A percentile compares a stretch with the other conserved stretches of the same genome.
phyloP scores from a whole-genome alignment of 2,888 invertebrate species.

The Erpobdella octoculata region DNA sequence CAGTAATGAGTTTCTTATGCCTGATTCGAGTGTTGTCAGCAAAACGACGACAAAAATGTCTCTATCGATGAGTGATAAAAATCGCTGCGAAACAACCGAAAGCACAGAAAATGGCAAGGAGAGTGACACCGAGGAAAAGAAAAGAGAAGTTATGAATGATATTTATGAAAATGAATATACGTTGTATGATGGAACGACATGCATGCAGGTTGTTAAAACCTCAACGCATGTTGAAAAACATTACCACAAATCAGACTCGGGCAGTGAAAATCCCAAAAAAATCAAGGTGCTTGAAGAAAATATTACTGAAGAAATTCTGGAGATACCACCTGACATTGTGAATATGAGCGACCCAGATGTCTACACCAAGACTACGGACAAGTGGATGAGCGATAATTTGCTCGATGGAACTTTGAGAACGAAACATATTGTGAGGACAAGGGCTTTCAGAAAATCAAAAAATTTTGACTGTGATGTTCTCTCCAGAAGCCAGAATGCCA shows the following conservation, averaged over 20 bases:
- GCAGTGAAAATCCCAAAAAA: neutral
- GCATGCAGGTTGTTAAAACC: conserved; percentile 5
- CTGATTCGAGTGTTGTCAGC: neutral
- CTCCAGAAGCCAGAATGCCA: neutral
- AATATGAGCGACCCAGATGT: neutral
- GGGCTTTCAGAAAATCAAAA: neutral
- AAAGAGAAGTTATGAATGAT: conserved; percentile 8
- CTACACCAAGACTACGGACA: conserved; percentile 1
- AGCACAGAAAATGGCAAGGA: neutral
- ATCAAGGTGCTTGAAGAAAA: conserved; percentile 6
- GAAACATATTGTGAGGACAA: conserved; percentile 13
- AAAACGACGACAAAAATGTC: conserved; percentile 11
- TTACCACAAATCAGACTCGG: conserved; percentile 7
- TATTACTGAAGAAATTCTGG: conserved; percentile 13
- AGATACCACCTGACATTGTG: neutral
- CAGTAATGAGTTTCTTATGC: neutral
- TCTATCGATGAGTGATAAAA: neutral
- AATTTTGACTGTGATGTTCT: neutral
- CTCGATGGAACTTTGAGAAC: conserved; percentile 10
- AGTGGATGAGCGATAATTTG: neutral
- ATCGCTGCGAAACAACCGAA: neutral
- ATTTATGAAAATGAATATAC: neutral
- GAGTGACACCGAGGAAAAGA: neutral
- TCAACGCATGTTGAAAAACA: neutral
- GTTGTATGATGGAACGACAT: neutral